Evolutionary conservation across 2,797 vertebrate genomes (phyloP).

Genomic region (Clarias pachynema): DNA sequence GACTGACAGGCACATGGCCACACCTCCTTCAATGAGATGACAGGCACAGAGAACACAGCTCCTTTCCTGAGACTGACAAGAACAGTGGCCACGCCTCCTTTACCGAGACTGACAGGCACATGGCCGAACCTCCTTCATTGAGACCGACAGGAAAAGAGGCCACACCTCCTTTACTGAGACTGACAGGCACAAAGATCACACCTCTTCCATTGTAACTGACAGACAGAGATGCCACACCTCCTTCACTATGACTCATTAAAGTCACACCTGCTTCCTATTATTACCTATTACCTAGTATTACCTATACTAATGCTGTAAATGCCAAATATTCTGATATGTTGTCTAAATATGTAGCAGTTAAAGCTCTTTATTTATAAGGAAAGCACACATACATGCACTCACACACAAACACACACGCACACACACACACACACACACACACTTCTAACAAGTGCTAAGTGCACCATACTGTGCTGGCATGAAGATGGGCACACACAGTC

Average conservation of each 20-base stretch:
- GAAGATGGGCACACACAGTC: conserved; percentile 18
- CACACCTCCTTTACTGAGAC: background rate
- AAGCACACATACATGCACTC: background rate
- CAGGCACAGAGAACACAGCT: background rate
- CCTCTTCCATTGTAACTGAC: background rate
- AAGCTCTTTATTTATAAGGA: background rate
- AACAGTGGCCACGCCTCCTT: background rate
- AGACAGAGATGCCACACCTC: background rate
- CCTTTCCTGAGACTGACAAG: background rate
- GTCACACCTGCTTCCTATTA: background rate
- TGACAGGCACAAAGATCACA: background rate
- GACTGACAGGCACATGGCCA: background rate
- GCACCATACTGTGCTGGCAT: conserved; percentile 26
- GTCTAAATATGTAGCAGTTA: conserved; percentile 1
- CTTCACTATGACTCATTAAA: background rate
- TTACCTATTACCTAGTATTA: background rate
- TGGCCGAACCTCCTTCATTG: background rate
- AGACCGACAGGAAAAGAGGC: background rate
- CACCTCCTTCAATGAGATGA: background rate
- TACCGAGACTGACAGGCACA: background rate
- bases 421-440: conserved; percentile 16
- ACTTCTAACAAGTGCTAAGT: conserved; percentile 24
- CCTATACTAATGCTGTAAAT: background rate
- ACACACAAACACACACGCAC: background rate
- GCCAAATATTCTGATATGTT: conserved; percentile 6